Conservation (phyloP, 1,140 invertebrate genomes). For the Melanaphis sacchari region DNA sequence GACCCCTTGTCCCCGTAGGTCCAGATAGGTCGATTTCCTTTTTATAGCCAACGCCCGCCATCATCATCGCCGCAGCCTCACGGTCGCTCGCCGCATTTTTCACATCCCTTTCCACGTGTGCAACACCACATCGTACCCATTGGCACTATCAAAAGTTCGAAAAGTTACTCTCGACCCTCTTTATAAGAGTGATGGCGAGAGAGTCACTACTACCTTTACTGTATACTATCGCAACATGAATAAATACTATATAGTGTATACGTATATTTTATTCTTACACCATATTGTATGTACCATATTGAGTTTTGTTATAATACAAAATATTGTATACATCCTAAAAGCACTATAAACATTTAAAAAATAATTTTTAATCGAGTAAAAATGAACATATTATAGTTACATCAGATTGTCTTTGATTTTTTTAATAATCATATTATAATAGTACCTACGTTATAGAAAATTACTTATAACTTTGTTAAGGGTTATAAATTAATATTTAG, state of each 20-base stretch:
- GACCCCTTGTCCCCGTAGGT: not conserved
- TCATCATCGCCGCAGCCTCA: not conserved
- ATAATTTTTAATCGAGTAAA: not conserved
- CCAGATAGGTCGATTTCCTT: slow-evolving; percentile 11
- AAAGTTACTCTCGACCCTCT: slow-evolving; percentile 5
- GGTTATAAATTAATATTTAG: no score
- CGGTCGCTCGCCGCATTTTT: not conserved
- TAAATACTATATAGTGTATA: not conserved
- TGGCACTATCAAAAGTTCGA: not conserved
- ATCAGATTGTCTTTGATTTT: not conserved
- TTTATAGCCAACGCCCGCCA: not conserved
- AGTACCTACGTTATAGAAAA: no score
- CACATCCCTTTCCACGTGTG: not conserved
- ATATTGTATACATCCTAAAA: not conserved
- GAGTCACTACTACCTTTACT: not conserved
- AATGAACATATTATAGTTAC: not conserved
- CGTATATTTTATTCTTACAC: not conserved
- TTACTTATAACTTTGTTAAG: no score
- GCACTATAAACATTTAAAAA: not conserved
- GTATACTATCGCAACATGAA: not conserved
- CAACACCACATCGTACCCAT: not conserved
- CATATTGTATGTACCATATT: no score
- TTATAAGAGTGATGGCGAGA: not conserved
- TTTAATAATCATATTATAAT: no score
- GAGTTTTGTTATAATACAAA: no score